Base-by-base conservation (phyloP, 2,113 vertebrate species). In the Onychorhynchus coronatus region DNA sequence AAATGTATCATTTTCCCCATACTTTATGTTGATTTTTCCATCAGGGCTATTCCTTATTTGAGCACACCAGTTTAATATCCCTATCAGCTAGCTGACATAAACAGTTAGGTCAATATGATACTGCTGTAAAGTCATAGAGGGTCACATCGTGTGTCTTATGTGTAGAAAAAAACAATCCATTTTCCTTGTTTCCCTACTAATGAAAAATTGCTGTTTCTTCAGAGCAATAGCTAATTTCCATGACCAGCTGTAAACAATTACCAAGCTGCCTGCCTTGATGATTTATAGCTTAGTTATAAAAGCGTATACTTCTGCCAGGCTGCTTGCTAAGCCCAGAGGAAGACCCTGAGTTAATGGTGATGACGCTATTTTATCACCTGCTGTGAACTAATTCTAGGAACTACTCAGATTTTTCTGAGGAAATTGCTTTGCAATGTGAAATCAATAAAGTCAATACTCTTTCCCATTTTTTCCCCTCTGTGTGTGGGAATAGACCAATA, bases 311-410 rank as follows among this genome's bases (percentile, higher is more conserved):
- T 93, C 75, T 94, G 77, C 76, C 85, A 95, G 82, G 59, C 90
- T 91, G 85, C 72, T 97, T 82, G 77, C 80, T 89, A 92, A 94
- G 74, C 93, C 80, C 93, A 92, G 70, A 95, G 94, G 81, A 97
- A 85, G 94, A 93, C 58, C 74, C 73, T 85, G 74, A 74, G 56
- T 78, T 92, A 91, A 81, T 87, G 84, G 31, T 72, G 76, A 72
- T 92, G 94, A 91, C n/a, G 73, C 74, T 85, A 12, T 96, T 95
- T 96, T 91, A 46, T 96, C 81, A 96, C 93, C 80, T 95, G 74
- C 96, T 95, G 94, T 79, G 95, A 96, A 84, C 76, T 94, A 89
- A 85, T 89, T 91, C 91, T 95, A 95, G 93, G 89, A 97, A 96
- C 84, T 56, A 47, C 58, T 85, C 70, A 87, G 58, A 89, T 49